phyloP scores from a whole-genome alignment of 2,797 vertebrate species.

The Philypnodon macrostomus region DNA sequence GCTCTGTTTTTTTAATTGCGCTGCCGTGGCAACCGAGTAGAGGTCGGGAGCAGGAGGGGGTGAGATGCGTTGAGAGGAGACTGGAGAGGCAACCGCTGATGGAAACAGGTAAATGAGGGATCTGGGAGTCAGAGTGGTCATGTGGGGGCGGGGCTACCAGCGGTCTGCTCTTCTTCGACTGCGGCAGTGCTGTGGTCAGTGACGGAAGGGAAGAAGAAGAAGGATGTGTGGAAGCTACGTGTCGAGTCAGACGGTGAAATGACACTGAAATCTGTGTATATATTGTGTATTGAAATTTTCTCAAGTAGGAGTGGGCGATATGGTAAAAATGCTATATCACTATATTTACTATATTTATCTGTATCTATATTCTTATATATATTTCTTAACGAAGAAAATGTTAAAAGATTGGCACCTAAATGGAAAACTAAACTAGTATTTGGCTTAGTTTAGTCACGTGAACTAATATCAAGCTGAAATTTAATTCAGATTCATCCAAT shows the following conservation, averaged over 20 bases:
- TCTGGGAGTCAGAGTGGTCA: conserved; percentile 53
- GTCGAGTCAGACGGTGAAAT: conserved; percentile 14
- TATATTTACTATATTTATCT: too few relatives aligned
- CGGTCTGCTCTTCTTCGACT: conserved; percentile 21
- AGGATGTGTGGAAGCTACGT: conserved; percentile 29
- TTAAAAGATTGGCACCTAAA: too few relatives aligned
- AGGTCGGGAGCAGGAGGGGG: conserved; percentile 43
- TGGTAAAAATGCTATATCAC: too few relatives aligned
- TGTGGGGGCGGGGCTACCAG: conserved; percentile 28
- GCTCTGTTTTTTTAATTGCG: conserved; percentile 57
- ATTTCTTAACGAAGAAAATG: too few relatives aligned
- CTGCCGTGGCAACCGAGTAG: conserved; percentile 79
- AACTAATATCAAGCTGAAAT: too few relatives aligned
- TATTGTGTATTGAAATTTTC: too few relatives aligned
- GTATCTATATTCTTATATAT: too few relatives aligned
- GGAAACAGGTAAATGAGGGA: conserved; percentile 65
- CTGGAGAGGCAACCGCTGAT: conserved; percentile 19
- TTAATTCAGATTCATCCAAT: too few relatives aligned
- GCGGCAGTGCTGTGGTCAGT: conserved; percentile 18
- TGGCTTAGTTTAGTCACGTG: too few relatives aligned
- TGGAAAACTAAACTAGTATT: too few relatives aligned
- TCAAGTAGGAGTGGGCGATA: too few relatives aligned
- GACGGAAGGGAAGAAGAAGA: conserved; percentile 36
- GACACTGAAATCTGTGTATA: background rate
- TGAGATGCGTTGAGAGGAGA: conserved; percentile 37